Evolutionary conservation across 1,140 invertebrate species (phyloP).

Genomic region (Aphelenchoides avenae): DNA sequence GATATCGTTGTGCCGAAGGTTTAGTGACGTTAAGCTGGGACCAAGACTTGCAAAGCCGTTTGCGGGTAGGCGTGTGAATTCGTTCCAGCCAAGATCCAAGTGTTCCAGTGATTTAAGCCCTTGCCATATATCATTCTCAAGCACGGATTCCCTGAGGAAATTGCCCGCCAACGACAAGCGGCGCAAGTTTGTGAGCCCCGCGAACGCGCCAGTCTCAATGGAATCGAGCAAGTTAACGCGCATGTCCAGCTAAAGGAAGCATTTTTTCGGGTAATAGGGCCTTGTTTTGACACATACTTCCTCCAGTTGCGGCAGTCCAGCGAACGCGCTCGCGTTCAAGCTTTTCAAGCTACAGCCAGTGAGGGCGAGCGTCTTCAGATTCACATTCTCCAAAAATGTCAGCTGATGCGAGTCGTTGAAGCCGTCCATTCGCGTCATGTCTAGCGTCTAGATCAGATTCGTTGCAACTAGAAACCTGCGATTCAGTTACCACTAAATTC

Average conservation of each 20-base stretch:
- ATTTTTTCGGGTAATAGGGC: slow-evolving; percentile 27
- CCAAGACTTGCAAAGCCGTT: slow-evolving; percentile 20
- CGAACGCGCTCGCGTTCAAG: slow-evolving; percentile 22
- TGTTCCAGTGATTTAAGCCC: slow-evolving; percentile 24
- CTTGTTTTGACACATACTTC: too few relatives aligned
- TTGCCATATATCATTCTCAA: slow-evolving; percentile 24
- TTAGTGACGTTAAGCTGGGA: slow-evolving; percentile 10
- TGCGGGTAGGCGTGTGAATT: slow-evolving; percentile 17
- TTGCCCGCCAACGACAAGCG: slow-evolving; percentile 32
- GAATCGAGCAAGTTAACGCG: slow-evolving; percentile 31
- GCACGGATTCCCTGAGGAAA: slow-evolving; percentile 19
- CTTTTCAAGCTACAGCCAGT: slow-evolving; percentile 31
- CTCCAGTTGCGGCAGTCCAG: slow-evolving; percentile 12
- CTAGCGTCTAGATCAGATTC: slow-evolving; percentile 24
- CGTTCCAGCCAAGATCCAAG: slow-evolving; percentile 39
- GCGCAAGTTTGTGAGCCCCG: slow-evolving; percentile 7
- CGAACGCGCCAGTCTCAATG: slow-evolving; percentile 26
- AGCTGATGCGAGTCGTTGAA: slow-evolving; percentile 19
- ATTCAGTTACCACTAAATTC: slow-evolving; percentile 22
- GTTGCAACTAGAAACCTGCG: background rate
- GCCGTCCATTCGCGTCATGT: slow-evolving; percentile 41
- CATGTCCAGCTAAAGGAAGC: slow-evolving; percentile 28
- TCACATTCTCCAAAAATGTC: slow-evolving; percentile 15
- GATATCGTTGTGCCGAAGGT: slow-evolving; percentile 31
- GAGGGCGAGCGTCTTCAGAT: slow-evolving; percentile 21